Evolutionary conservation across 2,113 vertebrate genomes (phyloP).

Genomic region (Equus quagga): DNA sequence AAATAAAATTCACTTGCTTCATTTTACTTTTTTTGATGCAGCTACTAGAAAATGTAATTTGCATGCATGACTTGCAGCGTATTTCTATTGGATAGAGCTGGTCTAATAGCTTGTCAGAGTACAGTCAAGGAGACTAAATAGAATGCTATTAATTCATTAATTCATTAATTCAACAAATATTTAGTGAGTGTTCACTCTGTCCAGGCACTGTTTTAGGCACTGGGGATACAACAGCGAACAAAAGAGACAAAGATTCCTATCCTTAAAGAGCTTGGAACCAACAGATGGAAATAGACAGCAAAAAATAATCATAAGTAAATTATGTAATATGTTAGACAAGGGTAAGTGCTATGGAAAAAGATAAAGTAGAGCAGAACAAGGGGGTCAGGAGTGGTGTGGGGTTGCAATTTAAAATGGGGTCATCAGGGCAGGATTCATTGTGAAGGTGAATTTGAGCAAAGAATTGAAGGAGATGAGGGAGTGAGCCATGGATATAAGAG

Average conservation of each 20-base stretch:
- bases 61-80: background rate
- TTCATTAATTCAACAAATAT: background rate
- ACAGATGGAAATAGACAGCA: background rate
- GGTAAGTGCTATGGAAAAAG: background rate
- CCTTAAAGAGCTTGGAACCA: background rate
- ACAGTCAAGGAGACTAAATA: background rate
- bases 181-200: background rate
- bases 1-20: background rate
- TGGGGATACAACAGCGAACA: background rate
- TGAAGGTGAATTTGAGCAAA: background rate
- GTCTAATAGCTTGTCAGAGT: background rate
- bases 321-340: background rate
- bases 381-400: no score
- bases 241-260: background rate
- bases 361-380: background rate
- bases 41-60: background rate
- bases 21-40: background rate
- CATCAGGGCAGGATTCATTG: background rate
- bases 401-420: background rate
- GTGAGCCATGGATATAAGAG: background rate
- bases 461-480: background rate
- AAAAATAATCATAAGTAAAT: background rate
- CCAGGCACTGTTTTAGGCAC: background rate
- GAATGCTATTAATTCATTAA: background rate
- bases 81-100: background rate